Conservation (phyloP, 2,888 invertebrate species). For the Endotricha flammealis region DNA sequence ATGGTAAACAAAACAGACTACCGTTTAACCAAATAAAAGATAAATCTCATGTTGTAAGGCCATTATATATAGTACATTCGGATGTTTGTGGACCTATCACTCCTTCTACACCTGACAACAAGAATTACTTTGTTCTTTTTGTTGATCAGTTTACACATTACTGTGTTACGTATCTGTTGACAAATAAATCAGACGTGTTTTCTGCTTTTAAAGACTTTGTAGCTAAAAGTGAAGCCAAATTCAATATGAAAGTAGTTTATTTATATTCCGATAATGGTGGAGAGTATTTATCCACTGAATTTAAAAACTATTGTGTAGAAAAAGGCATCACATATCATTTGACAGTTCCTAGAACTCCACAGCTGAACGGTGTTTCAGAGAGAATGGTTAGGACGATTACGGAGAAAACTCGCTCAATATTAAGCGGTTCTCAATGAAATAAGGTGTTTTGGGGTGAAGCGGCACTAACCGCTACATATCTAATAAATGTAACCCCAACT, state of each 20-base stretch:
- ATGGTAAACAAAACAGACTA: not conserved
- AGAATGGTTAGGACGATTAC: constrained; percentile 37
- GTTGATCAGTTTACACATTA: not conserved
- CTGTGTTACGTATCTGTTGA: no score
- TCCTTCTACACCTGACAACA: no score
- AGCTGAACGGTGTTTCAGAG: constrained; percentile 40
- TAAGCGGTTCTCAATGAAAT: not conserved
- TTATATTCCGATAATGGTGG: not conserved
- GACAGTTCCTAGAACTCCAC: constrained; percentile 40
- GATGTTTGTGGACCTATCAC: no score
- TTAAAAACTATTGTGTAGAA: constrained; percentile 20
- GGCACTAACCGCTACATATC: not conserved
- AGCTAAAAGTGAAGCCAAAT: not conserved
- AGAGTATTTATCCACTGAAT: constrained; percentile 14
- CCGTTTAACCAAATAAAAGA: not conserved
- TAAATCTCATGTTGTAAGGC: no score
- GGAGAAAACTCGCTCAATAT: constrained; percentile 24
- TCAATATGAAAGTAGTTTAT: not conserved
- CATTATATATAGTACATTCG: not conserved
- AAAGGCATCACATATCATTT: constrained; percentile 21
- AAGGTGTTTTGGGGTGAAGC: not conserved
- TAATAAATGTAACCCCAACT: constrained; percentile 35
- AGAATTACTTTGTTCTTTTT: no score
- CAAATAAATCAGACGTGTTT: no score
- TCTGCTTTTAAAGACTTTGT: no score